These are phyloP conservation scores for Oppia nitens DNA, from an alignment of 1,140 invertebrate species.

Conservation along the genomic window DNA sequence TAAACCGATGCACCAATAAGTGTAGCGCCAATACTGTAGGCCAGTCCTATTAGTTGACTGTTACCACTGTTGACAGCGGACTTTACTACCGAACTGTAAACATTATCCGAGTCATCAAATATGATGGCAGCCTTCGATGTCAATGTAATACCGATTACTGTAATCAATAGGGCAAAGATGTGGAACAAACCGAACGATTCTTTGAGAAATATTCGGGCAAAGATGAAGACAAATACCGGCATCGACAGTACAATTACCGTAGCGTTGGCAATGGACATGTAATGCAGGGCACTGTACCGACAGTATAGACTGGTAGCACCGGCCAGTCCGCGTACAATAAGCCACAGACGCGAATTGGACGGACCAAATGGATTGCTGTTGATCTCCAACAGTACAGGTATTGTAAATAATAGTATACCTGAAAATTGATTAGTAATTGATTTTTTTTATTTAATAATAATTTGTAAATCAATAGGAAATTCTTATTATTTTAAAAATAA, in stretches of 20 bases:
- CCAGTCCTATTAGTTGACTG: slow-evolving; percentile 45
- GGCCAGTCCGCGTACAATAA: slow-evolving; percentile 20
- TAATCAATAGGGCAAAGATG: slow-evolving; percentile 32
- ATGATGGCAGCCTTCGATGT: slow-evolving; percentile 37
- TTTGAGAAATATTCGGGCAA: slow-evolving; percentile 37
- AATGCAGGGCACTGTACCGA: slow-evolving; percentile 46
- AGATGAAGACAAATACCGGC: slow-evolving; percentile 36
- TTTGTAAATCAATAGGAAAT: too few relatives aligned
- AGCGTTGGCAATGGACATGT: slow-evolving; percentile 38
- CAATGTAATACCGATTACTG: slow-evolving; percentile 35
- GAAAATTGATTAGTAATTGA: background rate
- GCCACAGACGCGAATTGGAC: slow-evolving; percentile 39
- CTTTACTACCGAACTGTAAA: slow-evolving; percentile 7
- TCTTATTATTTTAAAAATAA: background rate
- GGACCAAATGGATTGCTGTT: slow-evolving; percentile 53
- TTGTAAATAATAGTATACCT: slow-evolving; percentile 46
- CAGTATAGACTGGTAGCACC: slow-evolving; percentile 22
- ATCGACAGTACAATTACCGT: slow-evolving; percentile 42
- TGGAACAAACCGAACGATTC: slow-evolving; percentile 39
- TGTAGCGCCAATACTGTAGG: slow-evolving; percentile 65
- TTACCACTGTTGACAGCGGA: slow-evolving; percentile 25
- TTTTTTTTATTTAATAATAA: background rate
- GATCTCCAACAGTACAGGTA: slow-evolving; percentile 61
- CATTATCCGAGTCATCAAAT: slow-evolving; percentile 19
- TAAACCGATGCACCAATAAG: slow-evolving; percentile 75